Evolutionary conservation across 2,113 vertebrate genomes (phyloP).

Genomic region (Marmota monax): DNA sequence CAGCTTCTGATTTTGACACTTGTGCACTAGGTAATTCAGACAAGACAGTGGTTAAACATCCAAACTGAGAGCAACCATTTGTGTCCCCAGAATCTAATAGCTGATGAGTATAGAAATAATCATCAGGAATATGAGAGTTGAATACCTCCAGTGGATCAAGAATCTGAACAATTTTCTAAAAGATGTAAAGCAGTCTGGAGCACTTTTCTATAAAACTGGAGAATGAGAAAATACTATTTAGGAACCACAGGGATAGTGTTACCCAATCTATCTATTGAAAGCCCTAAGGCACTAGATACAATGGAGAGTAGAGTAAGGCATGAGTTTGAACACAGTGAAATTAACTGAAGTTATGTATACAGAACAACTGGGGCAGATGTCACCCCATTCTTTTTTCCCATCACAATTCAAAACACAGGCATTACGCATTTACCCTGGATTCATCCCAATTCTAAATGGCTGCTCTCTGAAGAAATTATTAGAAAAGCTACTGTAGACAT

Average conservation of each 20-base stretch:
- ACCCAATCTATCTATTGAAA: not conserved
- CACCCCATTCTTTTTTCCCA: not conserved
- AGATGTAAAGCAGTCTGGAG: not conserved
- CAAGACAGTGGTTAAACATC: not conserved
- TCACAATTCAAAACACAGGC: not conserved
- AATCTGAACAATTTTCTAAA: constrained; percentile 20
- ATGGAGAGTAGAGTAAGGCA: not conserved
- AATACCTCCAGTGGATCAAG: not conserved
- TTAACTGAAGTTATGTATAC: not conserved
- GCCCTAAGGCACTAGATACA: not conserved
- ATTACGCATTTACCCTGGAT: not conserved
- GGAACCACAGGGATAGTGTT: not conserved
- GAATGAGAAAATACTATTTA: not conserved
- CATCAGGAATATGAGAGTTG: not conserved
- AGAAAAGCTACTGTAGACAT: not conserved
- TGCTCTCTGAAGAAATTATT: not conserved
- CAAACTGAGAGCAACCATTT: not conserved
- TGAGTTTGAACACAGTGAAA: not conserved
- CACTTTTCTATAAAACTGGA: not conserved
- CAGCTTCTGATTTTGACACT: not conserved
- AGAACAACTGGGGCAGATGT: not conserved
- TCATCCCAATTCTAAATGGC: not conserved
- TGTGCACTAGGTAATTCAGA: not conserved
- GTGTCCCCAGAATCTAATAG: not conserved
- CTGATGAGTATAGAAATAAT: not conserved